Evolutionary conservation across 2,888 invertebrate species (phyloP).

Genomic region (Athalia cordata): DNA sequence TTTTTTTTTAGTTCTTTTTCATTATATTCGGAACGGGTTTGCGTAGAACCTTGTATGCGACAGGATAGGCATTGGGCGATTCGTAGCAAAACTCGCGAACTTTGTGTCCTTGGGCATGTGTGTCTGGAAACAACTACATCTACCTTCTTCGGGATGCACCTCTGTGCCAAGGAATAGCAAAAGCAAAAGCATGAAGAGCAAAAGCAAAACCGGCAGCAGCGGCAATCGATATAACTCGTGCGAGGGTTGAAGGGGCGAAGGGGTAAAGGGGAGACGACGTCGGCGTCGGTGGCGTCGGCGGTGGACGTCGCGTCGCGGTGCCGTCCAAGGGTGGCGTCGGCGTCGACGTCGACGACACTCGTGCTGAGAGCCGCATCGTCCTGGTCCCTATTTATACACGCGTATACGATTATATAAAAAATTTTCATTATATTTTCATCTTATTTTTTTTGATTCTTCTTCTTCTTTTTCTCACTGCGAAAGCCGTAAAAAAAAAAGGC

Average conservation of each 20-base stretch:
- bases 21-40: slow-evolving; percentile 21
- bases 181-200: too few species aligned
- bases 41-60: slow-evolving; percentile 9
- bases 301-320: background rate
- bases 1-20: too few species aligned
- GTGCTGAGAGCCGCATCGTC: slow-evolving; percentile 35
- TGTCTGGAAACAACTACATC: background rate
- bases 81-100: background rate
- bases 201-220: background rate
- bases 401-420: slow-evolving; percentile 3
- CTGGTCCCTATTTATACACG: slow-evolving; percentile 10
- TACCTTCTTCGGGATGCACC: background rate
- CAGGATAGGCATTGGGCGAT: too few species aligned
- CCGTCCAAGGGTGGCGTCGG: background rate
- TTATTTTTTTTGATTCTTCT: too few species aligned
- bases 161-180: background rate
- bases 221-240: slow-evolving; percentile 31
- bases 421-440: background rate
- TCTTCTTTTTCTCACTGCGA: too few species aligned
- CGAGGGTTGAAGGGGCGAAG: slow-evolving; percentile 17
- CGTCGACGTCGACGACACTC: slow-evolving; percentile 32
- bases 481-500: background rate
- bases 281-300: slow-evolving; percentile 6
- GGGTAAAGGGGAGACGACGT: background rate
- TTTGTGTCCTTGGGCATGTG: background rate